Evolutionary conservation across 2,888 invertebrate genomes (phyloP), one percentile per base, ranked within the genome.

Genomic region (Brenthis hecate): DNA sequence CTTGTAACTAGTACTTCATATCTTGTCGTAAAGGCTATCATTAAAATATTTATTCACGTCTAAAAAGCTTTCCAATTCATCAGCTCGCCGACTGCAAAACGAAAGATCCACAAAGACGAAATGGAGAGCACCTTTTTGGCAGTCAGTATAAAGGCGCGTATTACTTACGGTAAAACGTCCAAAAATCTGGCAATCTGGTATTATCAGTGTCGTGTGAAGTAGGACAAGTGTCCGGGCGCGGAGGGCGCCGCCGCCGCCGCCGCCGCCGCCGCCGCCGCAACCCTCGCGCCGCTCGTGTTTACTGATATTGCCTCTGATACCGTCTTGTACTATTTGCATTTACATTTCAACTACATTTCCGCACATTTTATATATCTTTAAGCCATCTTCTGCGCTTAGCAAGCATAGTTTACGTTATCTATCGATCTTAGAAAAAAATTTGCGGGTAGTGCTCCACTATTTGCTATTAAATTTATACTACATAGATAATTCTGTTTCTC

Each of bases 151-250:
- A 51, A 32, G n/a, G 28, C 16, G 50, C 61, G 8, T 61, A 36
- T 36, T 51, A 32, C 50, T 61, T 51, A 61, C 32, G 50, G 61
- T 19, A 36, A 61, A 51, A 61, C 36, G 51, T 16, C 61, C 32
- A 36, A 61, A 53, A 32, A 61, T 61, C 61, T 51, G 61, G 32
- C 61, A 51, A 61, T 32, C 32, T 51, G 28, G n/a, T 50, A 23
- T 48, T 36, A 51, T 51, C 4, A 32, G 50, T 14, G 47, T 23
- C 51, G 51, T 11, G 61, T 51, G 32, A 51, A 51, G 4, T 61
- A 32, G 61, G 32, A 16, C 61, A 36, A 61, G 51, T 19, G 19
- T n/a, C 4, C n/a, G 56, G 16, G 43, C 13, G 55, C 4, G n/a
- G n/a, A 14, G 56, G 56, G 50, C 23, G 60, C 19, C 48, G 48